phyloP scores from a whole-genome alignment of 23 tunicate genomes.

The Trididemnum clinides region DNA sequence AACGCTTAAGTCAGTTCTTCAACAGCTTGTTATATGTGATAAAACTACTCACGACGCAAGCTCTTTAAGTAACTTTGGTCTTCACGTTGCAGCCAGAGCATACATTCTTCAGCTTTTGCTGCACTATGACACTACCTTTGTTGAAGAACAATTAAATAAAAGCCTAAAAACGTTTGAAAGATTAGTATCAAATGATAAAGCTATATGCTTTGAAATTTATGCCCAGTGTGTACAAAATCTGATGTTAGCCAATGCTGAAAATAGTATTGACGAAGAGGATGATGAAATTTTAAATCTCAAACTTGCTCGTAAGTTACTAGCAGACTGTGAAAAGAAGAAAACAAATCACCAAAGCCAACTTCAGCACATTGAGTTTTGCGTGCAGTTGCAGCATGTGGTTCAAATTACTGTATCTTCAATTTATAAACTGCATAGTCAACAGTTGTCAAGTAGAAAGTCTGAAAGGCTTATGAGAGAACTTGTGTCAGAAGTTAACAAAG shows the following conservation, averaged over 20 bases:
- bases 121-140: conserved; percentile 22
- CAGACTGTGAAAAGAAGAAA: background rate
- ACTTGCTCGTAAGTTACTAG: background rate
- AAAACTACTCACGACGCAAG: no score
- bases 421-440: background rate
- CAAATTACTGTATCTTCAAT: conserved; percentile 19
- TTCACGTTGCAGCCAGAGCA: conserved; percentile 28
- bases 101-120: conserved; percentile 57
- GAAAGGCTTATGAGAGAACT: background rate
- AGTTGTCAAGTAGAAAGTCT: background rate
- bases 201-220: conserved; percentile 27
- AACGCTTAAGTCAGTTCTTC: background rate
- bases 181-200: no score
- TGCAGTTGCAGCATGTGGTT: conserved; percentile 16
- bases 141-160: conserved; percentile 16
- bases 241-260: background rate
- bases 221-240: conserved; percentile 36
- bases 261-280: background rate
- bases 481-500: background rate
- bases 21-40: conserved; percentile 42
- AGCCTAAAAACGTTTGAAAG: no score
- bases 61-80: no score
- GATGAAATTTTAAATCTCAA: background rate
- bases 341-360: no score
- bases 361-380: conserved; percentile 37